These are phyloP conservation scores for Ptychoptera albimana DNA, from an alignment of 2,888 invertebrate species.

Conservation along the genomic window DNA sequence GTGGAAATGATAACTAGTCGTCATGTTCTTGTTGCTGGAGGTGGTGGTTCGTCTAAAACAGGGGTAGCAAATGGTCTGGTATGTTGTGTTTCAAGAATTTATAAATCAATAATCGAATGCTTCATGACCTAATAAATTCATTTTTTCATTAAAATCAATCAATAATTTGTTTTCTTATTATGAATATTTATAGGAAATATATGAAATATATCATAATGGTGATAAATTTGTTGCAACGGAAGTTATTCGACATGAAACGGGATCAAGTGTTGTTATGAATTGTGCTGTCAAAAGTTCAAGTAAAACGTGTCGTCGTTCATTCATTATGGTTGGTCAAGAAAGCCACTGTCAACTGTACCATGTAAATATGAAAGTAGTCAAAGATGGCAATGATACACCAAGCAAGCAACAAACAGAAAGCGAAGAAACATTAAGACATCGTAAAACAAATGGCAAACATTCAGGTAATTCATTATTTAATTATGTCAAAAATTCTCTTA, in stretches of 20 bases:
- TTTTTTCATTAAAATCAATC: not conserved
- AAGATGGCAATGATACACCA: conserved; percentile 30
- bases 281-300: conserved; percentile 52
- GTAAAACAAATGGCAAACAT: conserved; percentile 20
- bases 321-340: conserved; percentile 81
- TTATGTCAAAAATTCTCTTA: no score
- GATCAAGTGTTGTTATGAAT: conserved; percentile 83
- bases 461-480: conserved; percentile 8
- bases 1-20: conserved; percentile 80
- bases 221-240: conserved; percentile 71
- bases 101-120: no score
- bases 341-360: conserved; percentile 77
- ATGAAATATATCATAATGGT: conserved; percentile 77
- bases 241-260: conserved; percentile 78
- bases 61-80: conserved; percentile 96
- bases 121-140: conserved; percentile 1
- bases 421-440: conserved; percentile 32
- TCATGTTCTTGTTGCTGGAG: conserved; percentile 91
- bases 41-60: conserved; percentile 92
- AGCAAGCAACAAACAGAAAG: conserved; percentile 37
- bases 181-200: conserved; percentile 73
- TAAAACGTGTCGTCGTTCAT: conserved; percentile 45
- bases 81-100: conserved; percentile 31
- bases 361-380: conserved; percentile 43
- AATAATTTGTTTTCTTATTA: conserved; percentile 5